Percentiles rank a stretch among this genome's conserved stretches.
phyloP scores from a whole-genome alignment of 2,888 invertebrate genomes.

The Galeopsomyia nigrocyanea region DNA sequence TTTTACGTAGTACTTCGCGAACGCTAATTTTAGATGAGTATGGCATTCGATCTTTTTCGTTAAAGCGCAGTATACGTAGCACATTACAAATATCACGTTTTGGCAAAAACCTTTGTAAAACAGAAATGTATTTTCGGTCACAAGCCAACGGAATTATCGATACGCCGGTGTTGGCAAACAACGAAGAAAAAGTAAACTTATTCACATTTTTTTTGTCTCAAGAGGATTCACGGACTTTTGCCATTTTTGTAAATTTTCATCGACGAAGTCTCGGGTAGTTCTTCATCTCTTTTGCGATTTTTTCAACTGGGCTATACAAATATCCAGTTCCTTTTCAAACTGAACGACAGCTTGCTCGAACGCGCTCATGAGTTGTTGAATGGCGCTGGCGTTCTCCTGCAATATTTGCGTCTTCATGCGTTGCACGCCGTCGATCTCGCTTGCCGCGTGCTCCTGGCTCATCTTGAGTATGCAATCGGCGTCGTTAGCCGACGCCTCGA shows the following conservation, averaged over 20 bases:
- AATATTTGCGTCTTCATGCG: neutral
- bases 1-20: neutral
- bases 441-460: neutral
- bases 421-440: neutral
- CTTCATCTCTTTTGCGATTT: neutral
- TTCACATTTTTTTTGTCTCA: neutral
- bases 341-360: neutral
- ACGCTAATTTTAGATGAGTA: conserved; percentile 15
- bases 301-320: neutral
- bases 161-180: neutral
- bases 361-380: neutral
- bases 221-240: too few relatives aligned
- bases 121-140: too few relatives aligned
- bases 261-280: too few relatives aligned
- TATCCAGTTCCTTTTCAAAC: neutral
- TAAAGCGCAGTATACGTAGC: too few relatives aligned
- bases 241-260: neutral
- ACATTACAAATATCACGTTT: too few relatives aligned
- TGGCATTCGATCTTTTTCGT: neutral
- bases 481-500: neutral
- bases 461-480: neutral
- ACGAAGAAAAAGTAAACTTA: neutral
- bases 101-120: too few relatives aligned
- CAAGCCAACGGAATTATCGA: too few relatives aligned
- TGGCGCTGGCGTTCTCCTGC: neutral